Base-by-base conservation (phyloP, 2,888 invertebrate genomes). In the Micropterix aruncella region DNA sequence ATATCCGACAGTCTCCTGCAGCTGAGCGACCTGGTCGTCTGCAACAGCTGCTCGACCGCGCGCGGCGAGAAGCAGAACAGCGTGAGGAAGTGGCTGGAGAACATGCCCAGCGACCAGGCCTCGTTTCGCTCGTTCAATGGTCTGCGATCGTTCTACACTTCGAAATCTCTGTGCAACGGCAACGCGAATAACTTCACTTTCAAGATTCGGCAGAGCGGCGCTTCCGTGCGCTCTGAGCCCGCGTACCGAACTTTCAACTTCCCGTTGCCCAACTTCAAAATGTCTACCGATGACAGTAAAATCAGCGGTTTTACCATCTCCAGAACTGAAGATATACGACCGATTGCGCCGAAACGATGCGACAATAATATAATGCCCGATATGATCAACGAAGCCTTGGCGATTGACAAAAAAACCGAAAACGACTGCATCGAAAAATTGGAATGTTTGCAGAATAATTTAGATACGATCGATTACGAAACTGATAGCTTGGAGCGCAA, bases 31-130 rank as follows among this genome's bases (percentile, higher is more conserved):
- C 56, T 70, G 17, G 57, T 52, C 3, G 65, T 72, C 1, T 78
- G 78, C 56, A 62, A 66, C 12, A 75, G 66, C 48, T 78, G 78
- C 52, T 54, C 67, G 1, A 60, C 62, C 18, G 66, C 68, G 40
- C 73, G 73, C 57, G 83, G 83, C 37, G 82, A 80, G 54, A 84
- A 85, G 57, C 81, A 83, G 55, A 75, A 72, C 52, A 84, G 79
- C 56, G 85, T 85, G 41, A 70, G 80, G 48, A 78, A 82, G 59
- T 85, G 85, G 85, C 59, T 85, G 37, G 83, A 84, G 61, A 78
- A 80, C 52, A 80, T 85, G 41, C 81, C 83, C 37, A 56, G 43
- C 47, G 3, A 44, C 19, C 16, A 36, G 37, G 16, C 15, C 18
- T 19, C 36, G 38, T 36, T 42, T 37, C 19, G 15, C 14, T 19